Evolutionary conservation across 2,113 vertebrate species (phyloP), one percentile per base, ranked within the genome.

Genomic region (Dolichotis patagonum): DNA sequence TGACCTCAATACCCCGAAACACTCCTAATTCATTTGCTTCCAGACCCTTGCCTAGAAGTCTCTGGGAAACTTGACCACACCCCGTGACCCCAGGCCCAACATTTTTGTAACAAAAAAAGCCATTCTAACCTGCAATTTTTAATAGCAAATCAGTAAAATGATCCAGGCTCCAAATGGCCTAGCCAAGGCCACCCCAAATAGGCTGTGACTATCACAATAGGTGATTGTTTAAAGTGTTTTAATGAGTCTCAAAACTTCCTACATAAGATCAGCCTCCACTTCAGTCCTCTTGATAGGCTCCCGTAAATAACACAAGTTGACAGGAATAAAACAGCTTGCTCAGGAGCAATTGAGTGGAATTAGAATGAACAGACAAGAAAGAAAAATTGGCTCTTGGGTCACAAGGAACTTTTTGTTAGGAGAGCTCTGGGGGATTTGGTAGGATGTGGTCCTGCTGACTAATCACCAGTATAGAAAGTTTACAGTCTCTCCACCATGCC

Each of bases 361-460:
- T 94, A 96, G 97, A 97, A 75, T 93, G 97, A 97, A 97, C 89
- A 95, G 96, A 97, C 96, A 95, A 96, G 97, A 95, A 96, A 97
- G 97, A 95, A 96, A 98, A 97, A 89, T 91, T 85, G 83, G 91
- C 56, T 38, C 93, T 96, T 94, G 91, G 86, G 96, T 94, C 97
- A 98, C 98, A 97, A 98, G 97, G 95, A 96, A 89, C 86, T 87
- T 97, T 97, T 97, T 98, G 97, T 98, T 97, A 52, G 91, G 38
- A 91, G 38, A 26, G 10, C 97, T 78, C 95, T 95, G 93, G 91
- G 97, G 96, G 84, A 91, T 95, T 84, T 90, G 84, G 96, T 95
- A 96, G 97, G 97, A 92, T 93, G 86, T 93, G 95, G 91, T 91
- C 91, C 65, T 28, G 0, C 94, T 96, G 94, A 97, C 97, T 98